These are phyloP conservation scores for Mizuhopecten yessoensis DNA, from an alignment of 1,140 invertebrate species.

Conservation along the genomic window DNA sequence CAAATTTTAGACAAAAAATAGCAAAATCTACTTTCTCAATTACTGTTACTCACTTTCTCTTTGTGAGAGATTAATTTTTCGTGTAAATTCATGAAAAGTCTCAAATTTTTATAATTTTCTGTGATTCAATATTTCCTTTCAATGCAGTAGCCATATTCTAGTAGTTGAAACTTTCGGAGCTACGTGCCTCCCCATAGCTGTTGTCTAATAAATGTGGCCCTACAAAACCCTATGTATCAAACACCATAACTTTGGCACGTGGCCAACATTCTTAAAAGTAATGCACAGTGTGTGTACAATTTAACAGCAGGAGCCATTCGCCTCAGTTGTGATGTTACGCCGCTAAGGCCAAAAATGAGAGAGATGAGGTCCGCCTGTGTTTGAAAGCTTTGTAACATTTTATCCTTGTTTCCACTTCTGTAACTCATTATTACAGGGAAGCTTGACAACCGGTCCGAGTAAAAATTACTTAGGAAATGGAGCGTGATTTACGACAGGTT, in stretches of 20 bases:
- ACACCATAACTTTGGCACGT: not conserved
- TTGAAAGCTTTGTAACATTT: not conserved
- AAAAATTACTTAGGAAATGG: not conserved
- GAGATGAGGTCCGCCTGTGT: not conserved
- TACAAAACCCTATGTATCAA: not conserved
- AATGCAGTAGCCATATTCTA: no score
- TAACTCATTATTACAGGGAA: not conserved
- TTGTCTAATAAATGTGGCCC: not conserved
- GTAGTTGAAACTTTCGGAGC: not conserved
- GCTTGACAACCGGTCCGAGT: not conserved
- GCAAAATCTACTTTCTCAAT: no score
- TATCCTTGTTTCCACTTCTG: not conserved
- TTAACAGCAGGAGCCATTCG: not conserved
- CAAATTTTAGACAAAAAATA: no score
- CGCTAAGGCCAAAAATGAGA: not conserved
- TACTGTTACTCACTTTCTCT: no score
- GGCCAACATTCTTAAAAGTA: slow-evolving; percentile 6
- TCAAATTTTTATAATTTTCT: no score
- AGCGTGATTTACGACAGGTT: not conserved
- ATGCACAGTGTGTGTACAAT: not conserved
- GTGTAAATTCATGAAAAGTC: no score
- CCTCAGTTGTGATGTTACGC: not conserved
- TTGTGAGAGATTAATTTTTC: no score
- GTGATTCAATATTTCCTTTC: no score
- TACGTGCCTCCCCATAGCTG: not conserved